phyloP scores from a whole-genome alignment of 2,797 vertebrate species.

The Dipus sagitta region DNA sequence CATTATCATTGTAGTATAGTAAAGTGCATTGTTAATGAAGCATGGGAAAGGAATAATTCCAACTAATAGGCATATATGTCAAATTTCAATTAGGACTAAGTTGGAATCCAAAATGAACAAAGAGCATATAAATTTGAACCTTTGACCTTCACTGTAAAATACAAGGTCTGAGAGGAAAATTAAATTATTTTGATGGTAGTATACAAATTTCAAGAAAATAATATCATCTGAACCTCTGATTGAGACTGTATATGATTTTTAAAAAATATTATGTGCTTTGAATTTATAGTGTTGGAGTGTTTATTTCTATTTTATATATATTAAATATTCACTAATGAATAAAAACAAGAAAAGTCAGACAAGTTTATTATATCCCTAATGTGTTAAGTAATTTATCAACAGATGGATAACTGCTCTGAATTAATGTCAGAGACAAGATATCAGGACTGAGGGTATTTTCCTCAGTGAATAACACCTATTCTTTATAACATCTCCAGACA shows the following conservation, averaged over 20 bases:
- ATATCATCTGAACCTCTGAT: constrained; percentile 53
- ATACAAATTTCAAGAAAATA: constrained; percentile 75
- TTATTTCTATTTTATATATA: constrained; percentile 23
- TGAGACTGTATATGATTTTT: constrained; percentile 22
- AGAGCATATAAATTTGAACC: constrained; percentile 87
- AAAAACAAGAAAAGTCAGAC: background rate
- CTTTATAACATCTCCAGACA: background rate
- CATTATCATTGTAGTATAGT: constrained; percentile 86
- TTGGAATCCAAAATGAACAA: constrained; percentile 86
- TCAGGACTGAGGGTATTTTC: background rate
- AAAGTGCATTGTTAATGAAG: constrained; percentile 91
- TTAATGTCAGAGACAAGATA: background rate
- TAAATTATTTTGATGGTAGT: constrained; percentile 70
- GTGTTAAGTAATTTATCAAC: background rate
- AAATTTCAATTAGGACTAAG: constrained; percentile 89
- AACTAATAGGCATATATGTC: constrained; percentile 90
- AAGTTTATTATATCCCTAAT: constrained; percentile 1
- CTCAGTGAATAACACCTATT: background rate
- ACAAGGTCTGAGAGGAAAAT: constrained; percentile 80
- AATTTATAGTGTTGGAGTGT: constrained; percentile 2
- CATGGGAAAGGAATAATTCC: constrained; percentile 89
- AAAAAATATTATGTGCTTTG: background rate
- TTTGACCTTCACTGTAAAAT: constrained; percentile 88
- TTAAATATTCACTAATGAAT: background rate
- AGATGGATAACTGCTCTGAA: background rate